phyloP scores from a whole-genome alignment of 2,113 vertebrate species.

The Ictidomys tridecemlineatus region DNA sequence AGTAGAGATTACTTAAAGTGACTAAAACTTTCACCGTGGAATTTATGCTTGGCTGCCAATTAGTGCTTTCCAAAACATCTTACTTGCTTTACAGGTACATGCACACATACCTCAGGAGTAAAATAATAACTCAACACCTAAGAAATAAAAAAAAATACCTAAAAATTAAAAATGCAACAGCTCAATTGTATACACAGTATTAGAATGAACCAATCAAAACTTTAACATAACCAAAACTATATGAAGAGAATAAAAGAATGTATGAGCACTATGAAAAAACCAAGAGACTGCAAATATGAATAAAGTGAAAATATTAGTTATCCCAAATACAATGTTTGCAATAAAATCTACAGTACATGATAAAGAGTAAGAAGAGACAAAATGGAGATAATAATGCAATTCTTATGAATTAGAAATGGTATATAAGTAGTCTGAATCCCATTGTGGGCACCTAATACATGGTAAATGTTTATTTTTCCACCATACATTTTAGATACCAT shows the following conservation, averaged over 20 bases:
- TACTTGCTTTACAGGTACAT: background rate
- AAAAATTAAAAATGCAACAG: background rate
- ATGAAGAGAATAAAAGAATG: background rate
- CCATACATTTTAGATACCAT: background rate
- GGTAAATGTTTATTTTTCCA: background rate
- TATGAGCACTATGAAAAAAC: background rate
- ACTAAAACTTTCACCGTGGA: background rate
- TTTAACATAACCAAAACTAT: background rate
- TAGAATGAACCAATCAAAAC: background rate
- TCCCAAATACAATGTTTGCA: background rate
- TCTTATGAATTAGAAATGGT: background rate
- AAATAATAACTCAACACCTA: background rate
- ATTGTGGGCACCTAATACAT: background rate
- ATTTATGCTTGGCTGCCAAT: background rate
- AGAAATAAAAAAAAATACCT: background rate
- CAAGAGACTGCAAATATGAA: background rate
- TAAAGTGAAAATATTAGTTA: background rate
- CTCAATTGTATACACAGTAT: background rate
- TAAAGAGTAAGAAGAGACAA: conserved; percentile 2
- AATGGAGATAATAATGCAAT: background rate
- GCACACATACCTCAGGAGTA: background rate
- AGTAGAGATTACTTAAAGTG: background rate
- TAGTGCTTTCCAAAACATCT: background rate
- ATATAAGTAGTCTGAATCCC: background rate
- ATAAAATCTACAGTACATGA: background rate